Conservation (phyloP, 2,888 invertebrate genomes). For the Drosophila yooni region DNA sequence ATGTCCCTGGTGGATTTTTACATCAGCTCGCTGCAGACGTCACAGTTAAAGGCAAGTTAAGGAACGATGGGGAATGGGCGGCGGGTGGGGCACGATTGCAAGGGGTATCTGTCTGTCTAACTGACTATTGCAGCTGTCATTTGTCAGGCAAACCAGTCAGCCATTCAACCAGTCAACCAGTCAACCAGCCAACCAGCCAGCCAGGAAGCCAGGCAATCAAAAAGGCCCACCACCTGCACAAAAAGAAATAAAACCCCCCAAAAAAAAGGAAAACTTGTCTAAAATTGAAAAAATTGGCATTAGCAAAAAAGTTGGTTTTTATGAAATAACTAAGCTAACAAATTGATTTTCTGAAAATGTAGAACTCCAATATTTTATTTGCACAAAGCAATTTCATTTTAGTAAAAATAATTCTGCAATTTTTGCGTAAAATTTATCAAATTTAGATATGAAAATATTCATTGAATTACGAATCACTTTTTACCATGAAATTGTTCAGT, state of each 20-base stretch:
- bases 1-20: slow-evolving; percentile 54
- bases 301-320: neutral
- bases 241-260: neutral
- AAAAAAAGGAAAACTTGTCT: neutral
- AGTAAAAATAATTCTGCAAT: neutral
- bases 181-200: neutral
- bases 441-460: neutral
- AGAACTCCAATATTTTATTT: neutral
- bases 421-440: neutral
- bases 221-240: slow-evolving; percentile 32
- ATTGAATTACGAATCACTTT: neutral
- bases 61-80: neutral
- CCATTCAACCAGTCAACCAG: neutral
- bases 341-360: neutral
- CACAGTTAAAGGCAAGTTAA: slow-evolving; percentile 37
- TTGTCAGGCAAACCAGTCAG: slow-evolving; percentile 50
- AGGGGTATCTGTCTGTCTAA: slow-evolving; percentile 18
- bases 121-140: slow-evolving; percentile 63
- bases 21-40: slow-evolving; percentile 39
- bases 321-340: neutral
- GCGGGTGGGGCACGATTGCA: neutral
- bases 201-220: slow-evolving; percentile 43
- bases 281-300: neutral
- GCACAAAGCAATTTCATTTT: neutral
- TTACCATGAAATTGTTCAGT: neutral